Evolutionary conservation across 2,113 vertebrate genomes (phyloP).

Genomic region (Myrmecobius fasciatus): DNA sequence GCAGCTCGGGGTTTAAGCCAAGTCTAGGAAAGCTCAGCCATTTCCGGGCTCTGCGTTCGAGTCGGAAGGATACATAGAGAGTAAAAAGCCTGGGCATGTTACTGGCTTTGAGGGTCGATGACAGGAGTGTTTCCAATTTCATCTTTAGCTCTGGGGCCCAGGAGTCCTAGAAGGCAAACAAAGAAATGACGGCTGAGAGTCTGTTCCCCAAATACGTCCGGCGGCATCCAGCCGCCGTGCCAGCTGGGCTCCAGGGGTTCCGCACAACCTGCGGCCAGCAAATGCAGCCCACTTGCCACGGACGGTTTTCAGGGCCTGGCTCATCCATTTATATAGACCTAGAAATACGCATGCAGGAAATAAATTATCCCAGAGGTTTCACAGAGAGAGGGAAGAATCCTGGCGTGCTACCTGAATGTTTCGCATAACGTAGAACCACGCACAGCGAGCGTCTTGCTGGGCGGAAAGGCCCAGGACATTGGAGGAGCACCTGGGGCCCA

Average conservation of each 20-base stretch:
- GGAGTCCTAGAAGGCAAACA: constrained; percentile 87
- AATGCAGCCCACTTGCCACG: background rate
- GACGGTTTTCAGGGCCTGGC: background rate
- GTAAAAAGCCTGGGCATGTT: constrained; percentile 89
- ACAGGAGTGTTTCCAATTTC: constrained; percentile 91
- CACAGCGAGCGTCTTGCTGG: background rate
- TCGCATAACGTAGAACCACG: constrained; percentile 45
- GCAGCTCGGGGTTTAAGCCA: background rate
- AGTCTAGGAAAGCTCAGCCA: background rate
- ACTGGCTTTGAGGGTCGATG: constrained; percentile 87
- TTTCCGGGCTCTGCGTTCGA: constrained; percentile 15
- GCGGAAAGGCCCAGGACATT: background rate
- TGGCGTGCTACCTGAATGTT: background rate
- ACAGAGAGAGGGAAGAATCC: background rate
- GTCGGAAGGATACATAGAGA: constrained; percentile 95
- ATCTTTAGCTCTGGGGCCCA: constrained; percentile 91
- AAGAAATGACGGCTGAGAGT: constrained; percentile 41
- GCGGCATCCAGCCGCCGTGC: background rate
- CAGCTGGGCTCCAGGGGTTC: background rate
- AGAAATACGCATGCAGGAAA: background rate
- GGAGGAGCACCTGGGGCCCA: background rate
- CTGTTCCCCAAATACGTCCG: constrained; percentile 50
- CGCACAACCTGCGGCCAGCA: background rate
- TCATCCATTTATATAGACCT: background rate
- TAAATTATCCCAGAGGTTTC: background rate